Percentiles rank a stretch among this genome's conserved stretches.
Evolutionary conservation across 2,888 invertebrate species (phyloP).

Genomic region (Deladenus siricidicola): DNA sequence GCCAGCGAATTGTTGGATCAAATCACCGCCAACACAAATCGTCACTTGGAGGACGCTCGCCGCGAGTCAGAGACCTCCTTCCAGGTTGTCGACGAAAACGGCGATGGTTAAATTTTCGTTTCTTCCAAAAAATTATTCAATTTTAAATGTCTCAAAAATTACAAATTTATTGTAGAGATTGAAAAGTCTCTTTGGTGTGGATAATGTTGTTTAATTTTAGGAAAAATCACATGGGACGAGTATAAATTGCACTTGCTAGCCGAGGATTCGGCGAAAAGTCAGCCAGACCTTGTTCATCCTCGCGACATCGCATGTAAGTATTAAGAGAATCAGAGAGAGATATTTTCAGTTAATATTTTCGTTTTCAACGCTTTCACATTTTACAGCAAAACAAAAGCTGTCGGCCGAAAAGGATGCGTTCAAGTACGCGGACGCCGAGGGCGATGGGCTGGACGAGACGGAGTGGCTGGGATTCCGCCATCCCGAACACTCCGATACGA

Average conservation of each 20-base stretch:
- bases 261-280: no score
- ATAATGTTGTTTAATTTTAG: not conserved
- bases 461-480: conserved; percentile 61
- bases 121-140: not conserved
- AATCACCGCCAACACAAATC: conserved; percentile 54
- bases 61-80: conserved; percentile 49
- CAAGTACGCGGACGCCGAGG: conserved; percentile 31
- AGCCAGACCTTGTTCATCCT: no score
- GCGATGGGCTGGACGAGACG: conserved; percentile 30
- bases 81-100: conserved; percentile 28
- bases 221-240: conserved; percentile 70
- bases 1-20: conserved; percentile 53
- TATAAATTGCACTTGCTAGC: conserved; percentile 67
- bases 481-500: conserved; percentile 70
- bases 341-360: not conserved
- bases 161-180: not conserved
- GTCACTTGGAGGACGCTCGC: conserved; percentile 55
- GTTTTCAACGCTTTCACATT: not conserved
- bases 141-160: not conserved
- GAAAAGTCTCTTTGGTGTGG: no score
- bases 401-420: conserved; percentile 34
- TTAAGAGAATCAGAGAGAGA: not conserved
- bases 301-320: not conserved
- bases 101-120: conserved; percentile 25
- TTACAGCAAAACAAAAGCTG: conserved; percentile 24